Conservation (phyloP, 1,140 invertebrate species). For the Gryon sp. region DNA sequence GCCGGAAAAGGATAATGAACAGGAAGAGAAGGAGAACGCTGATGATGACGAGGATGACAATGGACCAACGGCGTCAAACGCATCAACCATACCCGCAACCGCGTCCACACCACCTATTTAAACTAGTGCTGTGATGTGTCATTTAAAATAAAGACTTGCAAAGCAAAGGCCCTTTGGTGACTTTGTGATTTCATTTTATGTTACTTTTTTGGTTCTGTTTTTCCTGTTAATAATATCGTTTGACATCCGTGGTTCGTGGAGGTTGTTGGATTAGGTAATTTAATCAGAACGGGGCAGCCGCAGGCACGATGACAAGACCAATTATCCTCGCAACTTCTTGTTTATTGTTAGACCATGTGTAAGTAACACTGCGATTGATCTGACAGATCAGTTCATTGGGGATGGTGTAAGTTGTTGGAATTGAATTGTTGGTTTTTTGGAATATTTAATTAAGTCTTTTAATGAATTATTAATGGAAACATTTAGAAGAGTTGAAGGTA, state of each 20-base stretch:
- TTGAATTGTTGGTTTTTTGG: not conserved
- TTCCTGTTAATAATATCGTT: too few relatives aligned
- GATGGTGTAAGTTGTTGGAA: not conserved
- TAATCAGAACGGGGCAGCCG: constrained; percentile 22
- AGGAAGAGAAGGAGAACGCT: constrained; percentile 79
- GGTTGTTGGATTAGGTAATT: constrained; percentile 48
- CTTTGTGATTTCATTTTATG: constrained; percentile 27
- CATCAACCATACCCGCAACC: constrained; percentile 67
- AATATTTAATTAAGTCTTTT: not conserved
- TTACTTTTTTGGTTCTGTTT: constrained; percentile 8
- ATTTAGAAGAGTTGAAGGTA: not conserved
- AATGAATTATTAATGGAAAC: too few relatives aligned
- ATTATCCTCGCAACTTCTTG: constrained; percentile 39
- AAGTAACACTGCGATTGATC: constrained; percentile 53
- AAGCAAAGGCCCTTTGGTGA: constrained; percentile 10
- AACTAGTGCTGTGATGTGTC: constrained; percentile 19
- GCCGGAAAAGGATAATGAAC: constrained; percentile 82
- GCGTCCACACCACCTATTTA: constrained; percentile 68
- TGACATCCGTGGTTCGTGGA: not conserved
- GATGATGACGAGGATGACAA: constrained; percentile 77
- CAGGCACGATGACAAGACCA: constrained; percentile 35
- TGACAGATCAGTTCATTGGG: constrained; percentile 8
- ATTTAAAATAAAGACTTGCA: constrained; percentile 33
- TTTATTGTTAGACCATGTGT: constrained; percentile 61
- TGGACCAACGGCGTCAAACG: constrained; percentile 68